Evolutionary conservation across 2,113 vertebrate species (phyloP).

Genomic region (Falco punctatus): DNA sequence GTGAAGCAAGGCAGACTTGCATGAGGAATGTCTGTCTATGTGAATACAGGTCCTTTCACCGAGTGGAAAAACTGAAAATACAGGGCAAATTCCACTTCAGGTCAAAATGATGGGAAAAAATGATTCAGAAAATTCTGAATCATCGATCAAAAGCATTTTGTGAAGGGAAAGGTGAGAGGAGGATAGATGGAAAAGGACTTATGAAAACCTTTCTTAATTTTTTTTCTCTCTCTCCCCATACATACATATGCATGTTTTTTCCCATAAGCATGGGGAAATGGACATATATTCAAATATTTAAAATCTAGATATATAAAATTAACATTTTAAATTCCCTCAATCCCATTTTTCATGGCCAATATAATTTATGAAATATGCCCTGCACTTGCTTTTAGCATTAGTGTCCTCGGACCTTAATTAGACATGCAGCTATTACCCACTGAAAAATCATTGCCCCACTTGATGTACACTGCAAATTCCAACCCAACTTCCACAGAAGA

Average conservation of each 20-base stretch:
- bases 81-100: neutral
- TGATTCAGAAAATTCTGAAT: neutral
- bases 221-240: neutral
- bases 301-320: neutral
- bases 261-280: neutral
- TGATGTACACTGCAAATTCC: neutral
- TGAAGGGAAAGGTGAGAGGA: neutral
- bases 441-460: neutral
- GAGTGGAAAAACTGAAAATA: neutral
- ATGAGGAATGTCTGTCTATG: neutral
- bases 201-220: neutral
- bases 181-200: neutral
- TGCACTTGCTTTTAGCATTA: neutral
- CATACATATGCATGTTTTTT: neutral
- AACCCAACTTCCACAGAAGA: neutral
- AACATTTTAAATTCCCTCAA: neutral
- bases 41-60: neutral
- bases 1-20: neutral
- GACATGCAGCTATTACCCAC: neutral
- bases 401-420: neutral
- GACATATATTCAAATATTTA: neutral
- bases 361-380: neutral
- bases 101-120: neutral
- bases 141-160: neutral
- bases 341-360: neutral